Base-by-base conservation (phyloP, 1,140 invertebrate species). In the Drosophila watanabei region DNA sequence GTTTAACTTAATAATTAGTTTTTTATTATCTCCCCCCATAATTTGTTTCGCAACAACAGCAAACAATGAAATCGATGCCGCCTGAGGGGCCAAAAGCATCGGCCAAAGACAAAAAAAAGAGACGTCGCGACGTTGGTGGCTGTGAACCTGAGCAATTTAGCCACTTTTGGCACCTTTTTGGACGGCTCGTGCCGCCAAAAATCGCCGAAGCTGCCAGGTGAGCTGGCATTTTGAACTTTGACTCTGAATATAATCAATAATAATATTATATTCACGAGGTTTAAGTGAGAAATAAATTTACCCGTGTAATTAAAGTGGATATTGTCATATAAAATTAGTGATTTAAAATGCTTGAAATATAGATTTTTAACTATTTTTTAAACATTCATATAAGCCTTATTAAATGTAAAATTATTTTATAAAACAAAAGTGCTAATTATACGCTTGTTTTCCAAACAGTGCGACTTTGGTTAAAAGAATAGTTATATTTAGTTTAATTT, bases 1-100 rank as follows among this genome's bases (percentile, higher is more conserved):
- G 70, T 89, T 89, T 90, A 89, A 89, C 86, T 90, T 79, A 73
- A 83, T 85, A 90, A 89, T 89, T 90, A 85, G 79, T 70, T 82
- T 85, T 89, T 90, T 79, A 79, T 79, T 58, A 69, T 73, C 59
- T 57, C 65, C 77, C 52, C 66, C 51, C 39, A 69, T 78, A 70
- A 78, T 78, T 78, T 57, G 57, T 52, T 69, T 61, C 49, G 68
- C 64, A 75, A 58, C 64, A 89, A 73, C 63, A 80, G 46, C 33
- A 39, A 66, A 75, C 56, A 68, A 79, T 80, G 71, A 59, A 60
- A 76, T 80, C 83, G 64, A 82, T 87, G 28, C 57, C 62, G 35
- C 65, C 72, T 32, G 52, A 46, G 64, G 63, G 75, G 69, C 82
- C 51, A 86, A 73, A 75, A 52, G 57, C 66, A 75, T 80, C 65